These are phyloP conservation scores for Octodonta nipae DNA, from an alignment of 2,888 invertebrate species.

Conservation along the genomic window DNA sequence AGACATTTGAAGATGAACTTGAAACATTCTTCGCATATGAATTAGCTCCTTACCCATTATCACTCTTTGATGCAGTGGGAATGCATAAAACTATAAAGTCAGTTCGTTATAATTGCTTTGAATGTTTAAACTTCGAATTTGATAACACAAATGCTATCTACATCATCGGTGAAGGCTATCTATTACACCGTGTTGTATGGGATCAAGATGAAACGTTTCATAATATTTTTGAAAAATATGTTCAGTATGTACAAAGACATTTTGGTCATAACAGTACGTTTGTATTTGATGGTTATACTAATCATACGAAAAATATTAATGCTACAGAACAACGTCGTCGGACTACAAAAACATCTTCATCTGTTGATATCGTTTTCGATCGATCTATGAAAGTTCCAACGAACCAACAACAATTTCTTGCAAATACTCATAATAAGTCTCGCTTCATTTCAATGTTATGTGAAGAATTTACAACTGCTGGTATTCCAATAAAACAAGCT, in stretches of 20 bases:
- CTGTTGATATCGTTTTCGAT: conserved; percentile 1
- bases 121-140: too few relatives aligned
- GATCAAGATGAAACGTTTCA: too few relatives aligned
- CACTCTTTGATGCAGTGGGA: too few relatives aligned
- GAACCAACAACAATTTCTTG: conserved; percentile 19
- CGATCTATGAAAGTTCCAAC: background rate
- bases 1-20: too few relatives aligned
- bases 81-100: too few relatives aligned
- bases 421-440: conserved; percentile 24
- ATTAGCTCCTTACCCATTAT: too few relatives aligned
- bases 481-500: conserved; percentile 23
- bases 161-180: too few relatives aligned
- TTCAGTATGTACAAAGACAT: background rate
- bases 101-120: too few relatives aligned
- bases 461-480: conserved; percentile 19
- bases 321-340: conserved; percentile 1
- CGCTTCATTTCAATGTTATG: conserved; percentile 22
- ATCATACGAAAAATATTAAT: background rate
- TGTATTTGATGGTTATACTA: conserved; percentile 1
- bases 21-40: too few relatives aligned
- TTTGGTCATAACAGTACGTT: background rate
- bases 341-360: conserved; percentile 1
- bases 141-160: too few relatives aligned
- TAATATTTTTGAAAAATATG: too few relatives aligned
- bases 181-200: too few relatives aligned